A percentile compares a stretch with the other conserved stretches of the same genome.
These are phyloP conservation scores for Serranus cabrilla DNA, from an alignment of 2,797 vertebrate species.

Conservation along the genomic window DNA sequence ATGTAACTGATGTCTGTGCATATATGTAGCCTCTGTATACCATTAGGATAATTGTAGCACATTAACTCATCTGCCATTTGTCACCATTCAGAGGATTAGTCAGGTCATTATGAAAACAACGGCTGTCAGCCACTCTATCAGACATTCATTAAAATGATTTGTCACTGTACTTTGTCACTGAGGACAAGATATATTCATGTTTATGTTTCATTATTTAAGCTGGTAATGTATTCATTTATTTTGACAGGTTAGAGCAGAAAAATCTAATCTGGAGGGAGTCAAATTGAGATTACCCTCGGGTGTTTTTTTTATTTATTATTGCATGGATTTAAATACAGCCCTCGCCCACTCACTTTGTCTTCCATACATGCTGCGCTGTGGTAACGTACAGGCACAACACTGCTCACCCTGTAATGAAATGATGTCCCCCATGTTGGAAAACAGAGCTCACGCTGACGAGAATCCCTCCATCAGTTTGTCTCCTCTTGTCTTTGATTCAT, in stretches of 20 bases:
- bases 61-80: conserved; percentile 61
- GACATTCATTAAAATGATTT: conserved; percentile 57
- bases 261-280: conserved; percentile 31
- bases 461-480: conserved; percentile 37
- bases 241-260: conserved; percentile 24
- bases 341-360: conserved; percentile 15
- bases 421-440: conserved; percentile 35
- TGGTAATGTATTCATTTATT: conserved; percentile 47
- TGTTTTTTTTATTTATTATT: conserved; percentile 34
- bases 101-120: conserved; percentile 60
- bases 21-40: conserved; percentile 23
- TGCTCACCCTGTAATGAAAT: conserved; percentile 12
- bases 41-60: conserved; percentile 51
- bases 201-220: conserved; percentile 48
- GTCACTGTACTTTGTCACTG: conserved; percentile 47
- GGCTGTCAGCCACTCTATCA: conserved; percentile 61
- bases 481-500: conserved; percentile 55
- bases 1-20: conserved; percentile 28
- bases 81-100: conserved; percentile 60
- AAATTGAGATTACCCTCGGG: conserved; percentile 15
- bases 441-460: conserved; percentile 20
- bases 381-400: conserved; percentile 4
- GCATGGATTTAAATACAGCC: not conserved
- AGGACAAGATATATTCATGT: conserved; percentile 53
- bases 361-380: conserved; percentile 9